Percentiles rank a stretch among this genome's conserved stretches.
phyloP scores from a whole-genome alignment of 1,140 invertebrate genomes.

The Zaprionus ghesquierei region DNA sequence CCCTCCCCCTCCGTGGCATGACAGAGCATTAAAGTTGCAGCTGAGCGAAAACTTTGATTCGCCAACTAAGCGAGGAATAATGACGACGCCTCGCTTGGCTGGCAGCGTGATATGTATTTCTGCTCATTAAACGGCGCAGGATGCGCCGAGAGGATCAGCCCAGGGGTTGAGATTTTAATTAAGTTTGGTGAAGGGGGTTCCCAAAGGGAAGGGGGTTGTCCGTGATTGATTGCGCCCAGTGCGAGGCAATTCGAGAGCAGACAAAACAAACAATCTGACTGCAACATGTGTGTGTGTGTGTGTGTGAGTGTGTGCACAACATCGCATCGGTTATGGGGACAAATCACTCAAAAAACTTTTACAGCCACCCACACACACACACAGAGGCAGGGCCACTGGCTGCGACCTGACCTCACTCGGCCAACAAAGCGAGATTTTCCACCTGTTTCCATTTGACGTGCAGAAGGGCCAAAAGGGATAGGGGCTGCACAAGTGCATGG shows the following conservation, averaged over 20 bases:
- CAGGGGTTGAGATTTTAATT: slow-evolving; percentile 29
- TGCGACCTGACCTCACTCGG: not conserved
- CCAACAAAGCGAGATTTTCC: not conserved
- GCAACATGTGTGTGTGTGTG: not conserved
- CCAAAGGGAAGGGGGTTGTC: not conserved
- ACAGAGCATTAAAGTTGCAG: slow-evolving; percentile 31
- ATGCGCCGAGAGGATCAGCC: not conserved
- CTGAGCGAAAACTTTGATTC: slow-evolving; percentile 19
- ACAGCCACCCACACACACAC: not conserved
- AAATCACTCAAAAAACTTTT: slow-evolving; percentile 31
- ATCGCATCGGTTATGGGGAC: not conserved
- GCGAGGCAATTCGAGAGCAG: not conserved
- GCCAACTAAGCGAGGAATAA: slow-evolving; percentile 28
- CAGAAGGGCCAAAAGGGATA: not conserved
- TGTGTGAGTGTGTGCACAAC: not conserved
- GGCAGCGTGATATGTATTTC: slow-evolving; percentile 6
- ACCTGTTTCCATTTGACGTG: not conserved
- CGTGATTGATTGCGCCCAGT: slow-evolving; percentile 30
- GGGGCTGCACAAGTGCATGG: not conserved
- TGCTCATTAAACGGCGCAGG: not conserved
- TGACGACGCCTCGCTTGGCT: slow-evolving; percentile 1
- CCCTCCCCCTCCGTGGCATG: not conserved
- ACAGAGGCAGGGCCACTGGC: not conserved
- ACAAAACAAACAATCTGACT: not conserved
- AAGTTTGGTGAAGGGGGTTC: slow-evolving; percentile 17